Evolutionary conservation across 2,888 invertebrate genomes (phyloP), one percentile per base, ranked within the genome.

Genomic region (Troides oblongomaculatus): DNA sequence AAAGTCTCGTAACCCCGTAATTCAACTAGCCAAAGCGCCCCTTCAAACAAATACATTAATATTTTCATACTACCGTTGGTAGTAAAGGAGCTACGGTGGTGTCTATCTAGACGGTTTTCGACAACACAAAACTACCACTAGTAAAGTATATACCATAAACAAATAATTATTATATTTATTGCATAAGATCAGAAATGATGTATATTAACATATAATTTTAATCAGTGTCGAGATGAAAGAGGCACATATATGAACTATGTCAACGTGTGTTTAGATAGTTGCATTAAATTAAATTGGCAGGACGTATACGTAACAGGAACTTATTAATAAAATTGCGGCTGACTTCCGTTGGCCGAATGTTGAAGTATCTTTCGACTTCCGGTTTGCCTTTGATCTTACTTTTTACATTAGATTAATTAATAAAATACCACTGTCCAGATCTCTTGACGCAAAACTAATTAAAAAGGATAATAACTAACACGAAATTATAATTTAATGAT

Each of bases 301-400:
- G 89, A 89, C 86, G 88, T 74, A 77, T 84, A 80, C 84, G 84
- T 86, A 88, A 89, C 89, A 88, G 90, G 89, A 90, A 89, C 89
- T 87, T 88, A 88, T 89, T 89, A 89, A 90, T 90, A 88, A 88
- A 89, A 89, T 88, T 81, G 87, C 87, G 83, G 82, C 84, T 84
- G 82, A 85, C 86, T 90, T 89, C 90, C 90, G 87, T 81, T 81
- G 81, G 80, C 78, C 83, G 83, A 84, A 83, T 83, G 83, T 78
- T 81, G 80, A 81, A 83, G 81, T 83, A 82, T 79, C 81, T 78
- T 81, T 53, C 75, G 80, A 79, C 84, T 84, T 90, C 90, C 90
- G 90, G 88, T 78, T 81, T 61, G 77, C 82, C 82, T 87, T 88
- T 86, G 89, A 88, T 89, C 89, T 82, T 81, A 79, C 78, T 81